These are phyloP conservation scores for Crotalus adamanteus DNA, from an alignment of 2,797 vertebrate species.

Conservation along the genomic window DNA sequence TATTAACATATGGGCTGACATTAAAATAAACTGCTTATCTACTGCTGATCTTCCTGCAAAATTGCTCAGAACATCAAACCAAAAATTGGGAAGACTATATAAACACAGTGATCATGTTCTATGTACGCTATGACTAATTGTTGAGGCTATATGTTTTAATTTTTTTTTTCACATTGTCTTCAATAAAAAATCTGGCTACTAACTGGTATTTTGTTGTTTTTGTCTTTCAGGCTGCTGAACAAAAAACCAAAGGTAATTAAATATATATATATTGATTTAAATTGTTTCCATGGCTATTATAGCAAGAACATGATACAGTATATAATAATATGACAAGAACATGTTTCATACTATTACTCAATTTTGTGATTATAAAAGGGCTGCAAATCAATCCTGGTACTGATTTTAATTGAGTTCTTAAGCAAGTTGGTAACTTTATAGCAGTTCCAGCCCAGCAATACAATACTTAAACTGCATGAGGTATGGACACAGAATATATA, in stretches of 20 bases:
- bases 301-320: neutral
- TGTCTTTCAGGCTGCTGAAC: constrained; percentile 87
- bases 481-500: neutral
- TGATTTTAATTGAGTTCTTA: neutral
- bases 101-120: neutral
- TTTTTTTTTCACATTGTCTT: neutral
- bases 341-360: neutral
- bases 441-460: neutral
- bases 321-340: neutral
- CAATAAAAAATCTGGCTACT: neutral
- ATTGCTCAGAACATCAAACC: neutral
- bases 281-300: neutral
- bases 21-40: neutral
- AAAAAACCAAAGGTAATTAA: constrained; percentile 96
- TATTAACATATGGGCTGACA: neutral
- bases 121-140: neutral
- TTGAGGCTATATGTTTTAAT: neutral
- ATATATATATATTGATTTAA: neutral
- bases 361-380: neutral
- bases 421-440: neutral
- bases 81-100: neutral
- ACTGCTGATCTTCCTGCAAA: neutral
- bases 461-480: neutral
- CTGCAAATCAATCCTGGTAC: neutral
- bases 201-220: constrained; percentile 47